Percentiles rank a stretch among this genome's conserved stretches.
These are phyloP conservation scores for Shinisaurus crocodilurus DNA, from an alignment of 2,113 vertebrate species.

Conservation along the genomic window DNA sequence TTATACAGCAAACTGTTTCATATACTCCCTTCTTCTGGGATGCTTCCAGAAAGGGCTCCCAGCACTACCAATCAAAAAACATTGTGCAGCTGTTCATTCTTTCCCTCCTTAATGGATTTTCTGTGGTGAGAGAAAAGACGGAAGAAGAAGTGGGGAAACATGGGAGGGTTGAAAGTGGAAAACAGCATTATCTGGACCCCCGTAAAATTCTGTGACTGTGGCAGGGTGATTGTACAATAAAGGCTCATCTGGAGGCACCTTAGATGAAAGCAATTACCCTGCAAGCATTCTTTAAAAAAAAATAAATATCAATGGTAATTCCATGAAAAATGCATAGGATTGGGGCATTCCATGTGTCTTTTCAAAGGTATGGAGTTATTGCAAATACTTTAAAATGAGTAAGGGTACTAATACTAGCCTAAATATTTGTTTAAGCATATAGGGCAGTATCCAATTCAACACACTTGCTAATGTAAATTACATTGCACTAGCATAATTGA, in stretches of 20 bases:
- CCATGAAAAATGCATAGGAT: not conserved
- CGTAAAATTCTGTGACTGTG: not conserved
- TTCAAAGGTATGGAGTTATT: not conserved
- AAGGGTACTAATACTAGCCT: not conserved
- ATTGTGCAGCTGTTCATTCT: not conserved
- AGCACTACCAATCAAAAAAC: not conserved
- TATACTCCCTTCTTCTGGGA: not conserved
- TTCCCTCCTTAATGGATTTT: not conserved
- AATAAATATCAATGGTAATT: not conserved
- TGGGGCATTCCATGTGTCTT: not conserved
- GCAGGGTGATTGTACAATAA: not conserved
- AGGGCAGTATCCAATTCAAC: too few relatives aligned
- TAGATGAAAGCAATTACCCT: not conserved
- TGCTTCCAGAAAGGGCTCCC: not conserved
- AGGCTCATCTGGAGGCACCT: not conserved
- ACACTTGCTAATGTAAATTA: too few relatives aligned
- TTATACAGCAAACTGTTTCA: not conserved
- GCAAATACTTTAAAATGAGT: not conserved
- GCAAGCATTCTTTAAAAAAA: not conserved
- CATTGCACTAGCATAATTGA: too few relatives aligned
- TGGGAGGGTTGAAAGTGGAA: not conserved
- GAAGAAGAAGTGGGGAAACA: not conserved
- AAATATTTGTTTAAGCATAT: not conserved
- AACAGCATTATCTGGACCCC: not conserved
- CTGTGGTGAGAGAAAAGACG: not conserved